phyloP scores from a whole-genome alignment of 2,888 invertebrate species.

The Acanthoscelides obtectus region DNA sequence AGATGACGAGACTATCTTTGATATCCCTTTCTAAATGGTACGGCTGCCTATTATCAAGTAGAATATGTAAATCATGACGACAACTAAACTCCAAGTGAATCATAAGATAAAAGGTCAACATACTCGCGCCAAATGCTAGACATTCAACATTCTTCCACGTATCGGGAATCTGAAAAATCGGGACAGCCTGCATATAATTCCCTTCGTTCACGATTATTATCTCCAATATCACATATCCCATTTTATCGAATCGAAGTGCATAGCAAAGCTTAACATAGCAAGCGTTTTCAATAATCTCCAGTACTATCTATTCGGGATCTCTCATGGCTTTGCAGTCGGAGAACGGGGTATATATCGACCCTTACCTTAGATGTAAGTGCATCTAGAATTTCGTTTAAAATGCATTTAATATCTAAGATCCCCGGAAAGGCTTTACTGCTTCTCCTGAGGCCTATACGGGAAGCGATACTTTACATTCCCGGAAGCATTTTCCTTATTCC shows the following conservation, averaged over 20 bases:
- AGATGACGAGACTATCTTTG: too few relatives aligned
- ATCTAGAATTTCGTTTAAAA: not conserved
- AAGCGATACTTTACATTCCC: not conserved
- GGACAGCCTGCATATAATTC: not conserved
- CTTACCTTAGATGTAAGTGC: not conserved
- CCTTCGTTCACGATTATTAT: not conserved
- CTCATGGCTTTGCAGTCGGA: not conserved
- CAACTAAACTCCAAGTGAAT: too few relatives aligned
- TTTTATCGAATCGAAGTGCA: not conserved
- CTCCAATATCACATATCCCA: not conserved
- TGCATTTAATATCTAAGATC: not conserved
- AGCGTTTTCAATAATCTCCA: not conserved
- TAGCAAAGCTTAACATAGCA: not conserved
- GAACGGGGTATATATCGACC: not conserved
- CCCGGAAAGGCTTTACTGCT: not conserved
- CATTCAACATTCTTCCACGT: too few relatives aligned
- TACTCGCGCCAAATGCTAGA: too few relatives aligned
- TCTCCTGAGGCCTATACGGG: not conserved
- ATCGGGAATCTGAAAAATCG: not conserved
- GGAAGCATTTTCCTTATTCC: not conserved
- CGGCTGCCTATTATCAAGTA: too few relatives aligned
- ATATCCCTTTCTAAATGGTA: too few relatives aligned
- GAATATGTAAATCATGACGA: too few relatives aligned
- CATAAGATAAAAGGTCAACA: too few relatives aligned
- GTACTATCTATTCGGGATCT: not conserved